phyloP scores from a whole-genome alignment of 2,113 vertebrate species.

The Eudyptes chrysolophus region DNA sequence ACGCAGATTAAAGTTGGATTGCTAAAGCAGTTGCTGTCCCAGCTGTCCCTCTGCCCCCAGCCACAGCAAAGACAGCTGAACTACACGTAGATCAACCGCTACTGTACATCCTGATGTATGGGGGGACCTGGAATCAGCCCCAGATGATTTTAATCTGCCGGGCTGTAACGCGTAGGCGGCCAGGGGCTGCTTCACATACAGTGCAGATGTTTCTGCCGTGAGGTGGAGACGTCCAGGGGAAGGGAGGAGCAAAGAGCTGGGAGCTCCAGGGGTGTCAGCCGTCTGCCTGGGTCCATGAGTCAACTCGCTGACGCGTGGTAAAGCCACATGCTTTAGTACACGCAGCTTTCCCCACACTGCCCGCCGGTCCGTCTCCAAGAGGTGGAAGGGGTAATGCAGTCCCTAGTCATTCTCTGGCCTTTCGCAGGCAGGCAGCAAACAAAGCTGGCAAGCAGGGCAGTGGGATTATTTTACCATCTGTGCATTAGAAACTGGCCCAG shows the following conservation, averaged over 20 bases:
- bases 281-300: slow-evolving; percentile 55
- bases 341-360: neutral
- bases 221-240: slow-evolving; percentile 24
- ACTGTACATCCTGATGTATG: neutral
- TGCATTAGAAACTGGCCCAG: slow-evolving; percentile 68
- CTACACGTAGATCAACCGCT: neutral
- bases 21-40: slow-evolving; percentile 59
- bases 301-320: slow-evolving; percentile 57
- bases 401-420: slow-evolving; percentile 50
- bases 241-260: slow-evolving; percentile 24
- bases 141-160: neutral
- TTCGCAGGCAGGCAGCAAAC: slow-evolving; percentile 38
- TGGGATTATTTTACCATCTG: slow-evolving; percentile 64
- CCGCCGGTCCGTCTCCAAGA: neutral
- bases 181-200: neutral
- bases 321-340: slow-evolving; percentile 60
- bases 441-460: slow-evolving; percentile 65
- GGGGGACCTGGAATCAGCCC: neutral
- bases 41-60: slow-evolving; percentile 60
- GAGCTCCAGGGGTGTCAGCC: slow-evolving; percentile 59
- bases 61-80: slow-evolving; percentile 50
- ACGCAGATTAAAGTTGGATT: slow-evolving; percentile 43
- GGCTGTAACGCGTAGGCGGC: neutral
- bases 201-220: slow-evolving; percentile 56
- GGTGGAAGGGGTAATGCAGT: slow-evolving; percentile 39